phyloP scores from a whole-genome alignment of 2,888 invertebrate species.

The Nomada ferruginata region DNA sequence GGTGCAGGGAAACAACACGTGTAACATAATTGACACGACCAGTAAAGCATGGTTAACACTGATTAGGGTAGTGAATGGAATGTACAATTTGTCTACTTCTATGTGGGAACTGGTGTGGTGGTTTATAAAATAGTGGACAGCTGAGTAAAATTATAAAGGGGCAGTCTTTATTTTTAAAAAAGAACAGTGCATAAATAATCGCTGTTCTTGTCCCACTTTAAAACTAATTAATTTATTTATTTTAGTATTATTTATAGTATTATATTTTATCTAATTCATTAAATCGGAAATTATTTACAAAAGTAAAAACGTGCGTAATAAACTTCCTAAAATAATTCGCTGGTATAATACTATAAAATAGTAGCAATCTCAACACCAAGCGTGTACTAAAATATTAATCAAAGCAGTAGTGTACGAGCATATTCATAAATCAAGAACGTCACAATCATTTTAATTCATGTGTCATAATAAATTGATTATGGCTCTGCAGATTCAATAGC shows the following conservation, averaged over 20 bases:
- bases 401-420: background rate
- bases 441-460: background rate
- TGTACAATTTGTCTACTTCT: background rate
- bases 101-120: background rate
- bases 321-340: no score
- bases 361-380: no score
- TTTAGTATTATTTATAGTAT: no score
- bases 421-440: background rate
- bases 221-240: no score
- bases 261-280: no score
- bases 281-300: no score
- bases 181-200: no score
- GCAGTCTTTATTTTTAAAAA: no score
- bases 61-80: constrained; percentile 6
- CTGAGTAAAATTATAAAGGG: background rate
- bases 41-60: constrained; percentile 13
- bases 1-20: background rate
- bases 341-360: no score
- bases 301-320: no score
- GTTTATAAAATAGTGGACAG: background rate
- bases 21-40: constrained; percentile 24
- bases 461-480: background rate
- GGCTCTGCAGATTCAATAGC: background rate
- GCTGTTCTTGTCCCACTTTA: no score
- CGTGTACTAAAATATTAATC: no score